Conservation (phyloP, 2,113 vertebrate species). For the Sinocyclocheilus anophthalmus region DNA sequence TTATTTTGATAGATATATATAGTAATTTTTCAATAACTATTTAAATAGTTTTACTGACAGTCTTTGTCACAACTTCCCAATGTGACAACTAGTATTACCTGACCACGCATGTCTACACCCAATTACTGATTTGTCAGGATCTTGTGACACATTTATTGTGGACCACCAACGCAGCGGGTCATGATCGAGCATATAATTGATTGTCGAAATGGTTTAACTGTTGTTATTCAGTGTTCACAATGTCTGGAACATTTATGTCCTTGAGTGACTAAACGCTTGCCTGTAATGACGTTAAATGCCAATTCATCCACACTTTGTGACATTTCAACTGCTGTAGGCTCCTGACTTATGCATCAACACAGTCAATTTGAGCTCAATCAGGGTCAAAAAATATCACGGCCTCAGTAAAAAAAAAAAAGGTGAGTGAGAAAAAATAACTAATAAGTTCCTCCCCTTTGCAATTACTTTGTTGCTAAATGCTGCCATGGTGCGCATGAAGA, state of each 20-base stretch:
- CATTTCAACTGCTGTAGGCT: constrained; percentile 14
- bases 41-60: not conserved
- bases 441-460: constrained; percentile 23
- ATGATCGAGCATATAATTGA: not conserved
- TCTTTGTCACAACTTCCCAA: not conserved
- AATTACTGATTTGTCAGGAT: constrained; percentile 2
- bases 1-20: no score
- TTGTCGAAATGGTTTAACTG: not conserved
- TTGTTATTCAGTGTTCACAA: not conserved
- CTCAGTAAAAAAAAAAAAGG: not conserved
- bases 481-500: constrained; percentile 24
- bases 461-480: constrained; percentile 49
- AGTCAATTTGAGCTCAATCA: constrained; percentile 36
- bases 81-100: not conserved
- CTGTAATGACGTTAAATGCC: not conserved
- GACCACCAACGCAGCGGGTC: not conserved
- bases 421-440: constrained; percentile 23
- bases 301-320: not conserved
- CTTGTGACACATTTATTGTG: constrained; percentile 9
- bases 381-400: not conserved
- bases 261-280: not conserved
- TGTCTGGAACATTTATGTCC: not conserved
- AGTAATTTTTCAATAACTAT: not conserved
- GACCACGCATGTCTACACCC: not conserved
- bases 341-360: constrained; percentile 10